Evolutionary conservation across 2,888 invertebrate species (phyloP).

Genomic region (Ormia ochracea): DNA sequence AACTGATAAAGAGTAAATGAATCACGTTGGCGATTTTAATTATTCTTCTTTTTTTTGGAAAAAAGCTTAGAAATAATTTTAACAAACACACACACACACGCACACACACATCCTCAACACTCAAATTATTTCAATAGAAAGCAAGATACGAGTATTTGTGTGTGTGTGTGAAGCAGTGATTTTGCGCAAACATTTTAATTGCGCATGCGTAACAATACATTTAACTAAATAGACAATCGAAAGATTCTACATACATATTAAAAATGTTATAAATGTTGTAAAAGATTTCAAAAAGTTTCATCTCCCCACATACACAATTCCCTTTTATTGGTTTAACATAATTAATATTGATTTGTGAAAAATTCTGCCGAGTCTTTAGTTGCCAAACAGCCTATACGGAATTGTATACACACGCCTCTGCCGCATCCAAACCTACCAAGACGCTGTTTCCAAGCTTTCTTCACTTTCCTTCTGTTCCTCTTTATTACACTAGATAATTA

Average conservation of each 20-base stretch:
- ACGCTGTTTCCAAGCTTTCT: too few species aligned
- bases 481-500: too few species aligned
- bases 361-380: too few species aligned
- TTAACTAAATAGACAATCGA: too few species aligned
- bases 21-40: slow-evolving; percentile 21
- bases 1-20: slow-evolving; percentile 36
- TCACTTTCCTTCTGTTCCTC: too few species aligned
- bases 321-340: too few species aligned
- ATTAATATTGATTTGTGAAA: too few species aligned
- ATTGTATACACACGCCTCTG: too few species aligned
- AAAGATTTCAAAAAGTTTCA: not conserved
- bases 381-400: too few species aligned
- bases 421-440: too few species aligned
- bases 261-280: not conserved
- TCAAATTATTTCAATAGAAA: not conserved
- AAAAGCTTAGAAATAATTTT: not conserved
- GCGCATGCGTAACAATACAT: slow-evolving; percentile 40
- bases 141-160: not conserved
- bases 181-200: slow-evolving; percentile 11
- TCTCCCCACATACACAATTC: too few species aligned
- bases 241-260: too few species aligned
- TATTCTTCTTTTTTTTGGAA: not conserved
- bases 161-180: not conserved
- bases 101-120: not conserved
- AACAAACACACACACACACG: not conserved